Conservation (phyloP, 2,888 invertebrate genomes). For the Leptinotarsa peninsularis region DNA sequence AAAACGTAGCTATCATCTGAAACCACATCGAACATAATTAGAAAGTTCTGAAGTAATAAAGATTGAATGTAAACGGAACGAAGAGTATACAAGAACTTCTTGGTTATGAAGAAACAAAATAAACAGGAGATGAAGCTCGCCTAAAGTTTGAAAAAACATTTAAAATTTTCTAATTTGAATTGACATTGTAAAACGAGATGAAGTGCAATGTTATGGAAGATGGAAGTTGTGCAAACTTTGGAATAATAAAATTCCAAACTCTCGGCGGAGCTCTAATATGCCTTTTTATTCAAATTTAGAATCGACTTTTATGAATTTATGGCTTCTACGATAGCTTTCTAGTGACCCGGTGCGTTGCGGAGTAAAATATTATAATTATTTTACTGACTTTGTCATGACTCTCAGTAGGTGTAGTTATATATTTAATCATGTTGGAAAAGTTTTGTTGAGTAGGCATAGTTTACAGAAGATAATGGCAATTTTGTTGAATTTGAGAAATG, state of each 20-base stretch:
- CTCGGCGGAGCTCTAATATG: constrained; percentile 7
- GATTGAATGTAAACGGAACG: constrained; percentile 37
- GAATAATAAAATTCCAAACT: constrained; percentile 45
- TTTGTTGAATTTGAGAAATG: constrained; percentile 11
- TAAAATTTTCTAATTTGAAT: constrained; percentile 60
- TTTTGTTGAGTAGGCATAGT: not conserved
- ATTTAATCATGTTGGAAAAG: constrained; percentile 28
- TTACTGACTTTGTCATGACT: constrained; percentile 24
- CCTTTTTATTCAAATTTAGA: constrained; percentile 29
- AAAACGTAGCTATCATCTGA: constrained; percentile 11
- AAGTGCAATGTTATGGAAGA: constrained; percentile 53
- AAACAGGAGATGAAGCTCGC: constrained; percentile 53
- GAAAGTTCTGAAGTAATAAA: constrained; percentile 29
- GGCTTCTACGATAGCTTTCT: constrained; percentile 10
- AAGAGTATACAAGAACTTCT: constrained; percentile 49
- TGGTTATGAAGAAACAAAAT: constrained; percentile 45
- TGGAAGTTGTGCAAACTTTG: constrained; percentile 46
- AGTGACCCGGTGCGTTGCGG: not conserved
- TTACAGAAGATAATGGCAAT: not conserved
- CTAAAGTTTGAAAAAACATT: constrained; percentile 57
- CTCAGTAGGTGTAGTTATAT: constrained; percentile 33
- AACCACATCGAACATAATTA: constrained; percentile 24
- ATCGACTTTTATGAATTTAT: constrained; percentile 15
- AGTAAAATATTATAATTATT: not conserved
- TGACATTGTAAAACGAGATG: constrained; percentile 58